phyloP scores from a whole-genome alignment of 1,140 invertebrate species.

The Lithobius niger region DNA sequence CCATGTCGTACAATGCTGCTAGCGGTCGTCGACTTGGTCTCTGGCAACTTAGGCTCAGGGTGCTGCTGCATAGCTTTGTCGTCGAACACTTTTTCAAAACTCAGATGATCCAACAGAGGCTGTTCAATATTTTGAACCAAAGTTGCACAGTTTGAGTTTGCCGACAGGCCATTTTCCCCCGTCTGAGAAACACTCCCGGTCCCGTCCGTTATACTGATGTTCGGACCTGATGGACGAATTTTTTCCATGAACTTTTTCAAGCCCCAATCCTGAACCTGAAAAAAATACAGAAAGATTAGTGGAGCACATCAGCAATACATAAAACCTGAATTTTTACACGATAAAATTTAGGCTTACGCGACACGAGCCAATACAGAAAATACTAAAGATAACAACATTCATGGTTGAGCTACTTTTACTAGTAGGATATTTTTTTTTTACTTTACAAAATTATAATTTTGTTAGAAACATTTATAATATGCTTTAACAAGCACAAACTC shows the following conservation, averaged over 20 bases:
- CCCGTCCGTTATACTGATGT: not conserved
- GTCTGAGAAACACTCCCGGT: not conserved
- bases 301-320: not conserved
- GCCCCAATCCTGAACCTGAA: not conserved
- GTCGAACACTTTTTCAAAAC: not conserved
- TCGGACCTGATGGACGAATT: not conserved
- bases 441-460: too few relatives aligned
- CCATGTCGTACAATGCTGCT: not conserved
- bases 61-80: not conserved
- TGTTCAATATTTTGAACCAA: not conserved
- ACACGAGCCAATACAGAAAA: too few relatives aligned
- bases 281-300: not conserved
- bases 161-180: not conserved
- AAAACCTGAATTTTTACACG: too few relatives aligned
- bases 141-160: not conserved
- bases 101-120: slow-evolving; percentile 1
- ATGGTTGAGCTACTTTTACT: too few relatives aligned
- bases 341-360: too few relatives aligned
- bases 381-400: too few relatives aligned
- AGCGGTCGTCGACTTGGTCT: not conserved
- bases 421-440: too few relatives aligned
- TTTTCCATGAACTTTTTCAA: not conserved
- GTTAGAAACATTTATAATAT: too few relatives aligned
- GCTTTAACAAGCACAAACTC: too few relatives aligned
- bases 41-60: too few relatives aligned